Base-by-base conservation (phyloP, 2,888 invertebrate genomes). In the Thelaira solivaga region DNA sequence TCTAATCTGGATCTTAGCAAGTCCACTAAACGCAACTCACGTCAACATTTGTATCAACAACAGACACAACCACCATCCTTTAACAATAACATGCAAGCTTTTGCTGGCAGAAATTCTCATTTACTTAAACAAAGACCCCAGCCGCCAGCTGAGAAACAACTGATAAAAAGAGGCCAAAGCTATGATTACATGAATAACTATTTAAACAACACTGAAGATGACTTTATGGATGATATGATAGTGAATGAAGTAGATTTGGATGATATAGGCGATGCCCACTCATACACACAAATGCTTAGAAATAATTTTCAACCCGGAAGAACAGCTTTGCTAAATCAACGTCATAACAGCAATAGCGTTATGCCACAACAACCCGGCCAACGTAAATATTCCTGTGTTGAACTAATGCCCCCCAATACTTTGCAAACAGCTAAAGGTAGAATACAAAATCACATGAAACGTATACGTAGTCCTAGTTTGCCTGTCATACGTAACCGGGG, bases 401-500 rank as follows among this genome's bases (percentile, higher is more conserved):
- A 86, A 18, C 51, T 85, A 3, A 80, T 83, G 75, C 87, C 86
- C 11, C 87, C 86, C 11, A 83, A 83, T 8, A 80, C 83, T 5
- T 51, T 86, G 65, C 86, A 86, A 68, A 86, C 86, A n/a, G 86
- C 86, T 61, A 87, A 87, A 81, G 85, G 83, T 1, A 84, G 86
- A 68, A 83, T 86, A 83, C 86, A 86, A 80, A 82, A 85, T 47
- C 74, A 59, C 5, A 80, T 75, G 0, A 82, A 81, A 53, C 85
- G 88, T 13, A 79, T 87, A 31, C 89, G 93, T 68, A 93, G 93
- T 85, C 94, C 93, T 22, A 93, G 93, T 83, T 87, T 94, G 74
- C 94, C 94, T 4, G 92, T 93, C 0, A 93, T 94, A 80, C 87
- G 91, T 16, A 87, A 88, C 43, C 83, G 83, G 73, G 62, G 61